Evolutionary conservation across 2,113 vertebrate species (phyloP), one percentile per base, ranked within the genome.

Genomic region (Mus pahari): DNA sequence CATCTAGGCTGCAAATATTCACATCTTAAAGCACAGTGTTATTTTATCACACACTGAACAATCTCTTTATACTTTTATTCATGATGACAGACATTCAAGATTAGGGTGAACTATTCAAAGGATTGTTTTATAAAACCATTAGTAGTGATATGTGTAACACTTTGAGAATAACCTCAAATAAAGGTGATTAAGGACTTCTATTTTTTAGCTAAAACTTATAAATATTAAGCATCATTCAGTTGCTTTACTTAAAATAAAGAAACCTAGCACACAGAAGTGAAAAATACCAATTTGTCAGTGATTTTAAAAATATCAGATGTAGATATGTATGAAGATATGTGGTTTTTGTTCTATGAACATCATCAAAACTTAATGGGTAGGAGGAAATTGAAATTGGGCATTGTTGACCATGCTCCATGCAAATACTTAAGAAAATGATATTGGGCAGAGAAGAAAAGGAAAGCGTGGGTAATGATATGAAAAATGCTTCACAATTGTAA

Each of bases 301-400:
- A n/a, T 89, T 95, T 86, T 7, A 86, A 91, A 58, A 28, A 28
- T 90, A 77, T 91, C 62, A 66, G 70, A 75, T 77, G 33, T 17
- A 10, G 2, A 12, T 31, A 66, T 20, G 13, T 77, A 62, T 55
- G 13, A 93, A 84, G 16, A 33, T 68, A n/a, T 4, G 28, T 9
- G 48, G 88, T 68, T 83, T 84, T 14, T 50, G 9, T 93, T 94
- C 90, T 77, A 75, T 50, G 19, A 4, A 88, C 77, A 55, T 64
- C 48, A 13, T 19, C 16, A 10, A 90, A 88, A 28, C 5, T 12
- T 75, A 83, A 68, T 83, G 48, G 17, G 64, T 73, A 53, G 60
- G 17, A 94, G 89, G 39, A 87, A n/a, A 83, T 33, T 89, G 17
- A 90, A 93, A 88, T 9, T 70, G 39, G 7, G 16, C 58, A 64